Evolutionary conservation across 2,888 invertebrate genomes (phyloP).

Genomic region (Tachystola acroxantha): DNA sequence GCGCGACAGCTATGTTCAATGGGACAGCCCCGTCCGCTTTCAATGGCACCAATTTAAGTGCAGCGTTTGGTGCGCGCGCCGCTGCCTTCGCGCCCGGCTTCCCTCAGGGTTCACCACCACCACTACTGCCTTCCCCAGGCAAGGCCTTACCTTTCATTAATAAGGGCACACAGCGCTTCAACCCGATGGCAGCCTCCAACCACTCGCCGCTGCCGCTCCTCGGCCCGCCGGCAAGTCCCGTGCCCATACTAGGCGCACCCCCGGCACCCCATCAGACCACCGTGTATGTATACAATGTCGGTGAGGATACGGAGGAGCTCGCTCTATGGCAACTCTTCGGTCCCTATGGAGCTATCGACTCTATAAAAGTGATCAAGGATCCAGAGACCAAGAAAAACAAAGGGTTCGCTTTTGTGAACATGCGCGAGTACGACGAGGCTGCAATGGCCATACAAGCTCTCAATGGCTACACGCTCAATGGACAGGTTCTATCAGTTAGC

Average conservation of each 20-base stretch:
- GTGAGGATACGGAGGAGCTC: slow-evolving; percentile 73
- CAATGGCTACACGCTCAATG: slow-evolving; percentile 75
- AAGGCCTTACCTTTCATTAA: slow-evolving; percentile 73
- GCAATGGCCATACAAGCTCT: slow-evolving; percentile 75
- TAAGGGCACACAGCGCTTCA: slow-evolving; percentile 72
- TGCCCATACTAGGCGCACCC: slow-evolving; percentile 57
- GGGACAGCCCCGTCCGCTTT: slow-evolving; percentile 53
- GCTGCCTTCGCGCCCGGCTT: slow-evolving; percentile 59
- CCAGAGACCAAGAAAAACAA: slow-evolving; percentile 76
- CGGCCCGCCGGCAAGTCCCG: slow-evolving; percentile 65
- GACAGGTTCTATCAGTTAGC: slow-evolving; percentile 77
- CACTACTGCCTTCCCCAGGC: slow-evolving; percentile 68
- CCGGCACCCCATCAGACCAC: slow-evolving; percentile 68
- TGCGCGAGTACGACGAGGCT: slow-evolving; percentile 76
- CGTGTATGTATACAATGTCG: slow-evolving; percentile 75
- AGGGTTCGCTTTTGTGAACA: slow-evolving; percentile 75
- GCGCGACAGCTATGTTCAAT: slow-evolving; percentile 59
- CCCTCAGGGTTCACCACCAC: slow-evolving; percentile 67
- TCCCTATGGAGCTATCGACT: slow-evolving; percentile 74
- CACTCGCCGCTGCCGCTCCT: slow-evolving; percentile 64
- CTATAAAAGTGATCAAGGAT: slow-evolving; percentile 75
- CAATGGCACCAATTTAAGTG: slow-evolving; percentile 57
- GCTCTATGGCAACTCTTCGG: slow-evolving; percentile 75
- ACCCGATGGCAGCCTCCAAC: slow-evolving; percentile 69
- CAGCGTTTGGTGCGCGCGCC: slow-evolving; percentile 60